Base-by-base conservation (phyloP, 1,140 invertebrate genomes). In the Schlechtendalia chinensis region DNA sequence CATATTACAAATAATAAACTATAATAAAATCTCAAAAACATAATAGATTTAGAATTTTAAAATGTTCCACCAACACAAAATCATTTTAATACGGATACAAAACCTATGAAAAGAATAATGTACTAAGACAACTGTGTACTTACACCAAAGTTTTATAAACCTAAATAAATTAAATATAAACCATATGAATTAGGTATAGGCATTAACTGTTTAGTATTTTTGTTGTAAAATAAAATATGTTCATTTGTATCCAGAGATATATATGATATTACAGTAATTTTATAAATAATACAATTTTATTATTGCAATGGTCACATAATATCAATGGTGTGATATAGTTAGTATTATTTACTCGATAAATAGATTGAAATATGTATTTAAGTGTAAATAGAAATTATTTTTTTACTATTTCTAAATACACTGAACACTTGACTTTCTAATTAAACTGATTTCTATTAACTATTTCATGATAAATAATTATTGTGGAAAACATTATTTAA, bases 31-130 rank as follows among this genome's bases (percentile, higher is more conserved):
- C 4, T 45, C 39, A 69, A 69, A 69, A 22, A 50, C 47, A 27
- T 47, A 1, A 45, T 47, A n/a, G n/a, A 0, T 50, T 69, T 24
- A 24, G 22, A 47, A 50, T 19, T 50, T 1, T 27, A 69, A 69
- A 69, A 69, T 22, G 67, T n/a, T 69, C n/a, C 67, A 69, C 45
- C 27, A 50, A 45, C n/a, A 45, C n/a, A 45, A 47, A 67, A 24
- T n/a, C 47, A 67, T 22, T 47, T 47, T 24, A 47, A 65, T 65
- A 45, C 19, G 8, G 22, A 65, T 29, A 32, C 32, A 22, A 6
- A 65, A 65, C 1, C 8, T 39, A 65, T 0, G 39, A 39, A 17
- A 65, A n/a, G n/a, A 65, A 65, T n/a, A 39, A 45, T 45, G n/a
- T 65, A 65, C 29, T 65, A 11, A 39, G 59, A 29, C 27, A 17